Base-by-base conservation (phyloP, 2,888 invertebrate species). In the Suillia variegata region DNA sequence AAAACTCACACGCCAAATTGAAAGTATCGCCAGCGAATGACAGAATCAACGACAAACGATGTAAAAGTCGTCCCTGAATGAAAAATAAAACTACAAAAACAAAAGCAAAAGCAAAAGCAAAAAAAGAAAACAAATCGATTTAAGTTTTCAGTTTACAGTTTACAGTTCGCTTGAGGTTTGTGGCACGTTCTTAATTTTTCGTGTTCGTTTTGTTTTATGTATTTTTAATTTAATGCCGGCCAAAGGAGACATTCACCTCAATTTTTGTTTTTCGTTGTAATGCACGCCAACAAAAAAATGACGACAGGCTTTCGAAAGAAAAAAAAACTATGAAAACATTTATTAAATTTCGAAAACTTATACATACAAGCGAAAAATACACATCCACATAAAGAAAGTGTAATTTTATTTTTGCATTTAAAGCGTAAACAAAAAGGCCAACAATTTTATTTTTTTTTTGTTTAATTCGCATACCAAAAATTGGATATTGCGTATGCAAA, bases 171-270 rank as follows among this genome's bases (percentile, higher is more conserved):
- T n/a, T n/a, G n/a, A n/a, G n/a, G n/a, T n/a, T n/a, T n/a, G n/a
- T n/a, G n/a, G n/a, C 6, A 31, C 31, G 31, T 31, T 31, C 31
- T 12, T 12, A 31, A 31, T 31, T 31, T 5, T 38, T n/a, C 38
- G 38, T n/a, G 38, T n/a, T 38, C 10, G 6, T 10, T n/a, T 38
- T 26, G 26, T 26, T 26, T 26, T 26, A 10, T 26, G 26, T 26
- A 10, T 26, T 26, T 10, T 26, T 26, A 26, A 26, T 26, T 26
- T 13, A 38, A 38, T 38, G 10, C 38, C 4, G 12, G n/a, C 10
- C 15, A 26, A 38, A 38, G 38, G n/a, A 38, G 38, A 38, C 38
- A 38, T 38, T 38, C 38, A 38, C 38, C 38, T 38, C 38, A 38
- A 10, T 38, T 38, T 12, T n/a, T 26, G 5, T 26, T 26, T 26